Percentiles rank a stretch among this genome's conserved stretches.
Conservation (phyloP, 2,797 vertebrate species). For the Pipistrellus pygmaeus region DNA sequence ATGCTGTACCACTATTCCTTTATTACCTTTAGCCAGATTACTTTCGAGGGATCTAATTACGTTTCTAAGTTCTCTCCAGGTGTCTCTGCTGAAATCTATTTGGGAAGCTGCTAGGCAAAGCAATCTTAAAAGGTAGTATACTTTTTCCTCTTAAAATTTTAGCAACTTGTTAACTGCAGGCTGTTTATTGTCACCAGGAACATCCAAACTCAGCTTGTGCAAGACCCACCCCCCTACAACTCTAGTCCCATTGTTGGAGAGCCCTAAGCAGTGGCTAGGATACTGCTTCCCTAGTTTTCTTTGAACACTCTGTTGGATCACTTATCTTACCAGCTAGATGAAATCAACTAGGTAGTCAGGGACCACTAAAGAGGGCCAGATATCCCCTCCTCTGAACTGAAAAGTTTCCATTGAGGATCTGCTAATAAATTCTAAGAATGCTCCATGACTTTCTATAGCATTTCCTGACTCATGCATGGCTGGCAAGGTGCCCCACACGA, state of each 20-base stretch:
- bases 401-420: slow-evolving; percentile 27
- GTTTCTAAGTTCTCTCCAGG: slow-evolving; percentile 33
- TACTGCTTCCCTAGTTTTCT: neutral
- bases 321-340: neutral
- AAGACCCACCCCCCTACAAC: neutral
- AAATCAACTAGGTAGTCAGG: neutral
- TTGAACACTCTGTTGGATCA: neutral
- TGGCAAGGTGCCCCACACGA: neutral
- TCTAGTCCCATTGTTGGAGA: neutral
- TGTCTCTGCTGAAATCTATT: too few species aligned
- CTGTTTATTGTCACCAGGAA: slow-evolving; percentile 19
- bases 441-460: neutral
- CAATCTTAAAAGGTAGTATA: neutral
- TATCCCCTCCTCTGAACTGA: neutral
- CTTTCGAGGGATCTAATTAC: neutral
- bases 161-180: neutral
- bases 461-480: neutral
- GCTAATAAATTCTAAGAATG: neutral
- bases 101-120: neutral
- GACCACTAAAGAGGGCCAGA: neutral
- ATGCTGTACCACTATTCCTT: neutral
- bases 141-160: neutral
- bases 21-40: slow-evolving; percentile 48
- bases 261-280: neutral
- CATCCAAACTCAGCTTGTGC: neutral